Base-by-base conservation (phyloP, 2,888 invertebrate genomes). In the Galeopsomyia nigrocyanea region DNA sequence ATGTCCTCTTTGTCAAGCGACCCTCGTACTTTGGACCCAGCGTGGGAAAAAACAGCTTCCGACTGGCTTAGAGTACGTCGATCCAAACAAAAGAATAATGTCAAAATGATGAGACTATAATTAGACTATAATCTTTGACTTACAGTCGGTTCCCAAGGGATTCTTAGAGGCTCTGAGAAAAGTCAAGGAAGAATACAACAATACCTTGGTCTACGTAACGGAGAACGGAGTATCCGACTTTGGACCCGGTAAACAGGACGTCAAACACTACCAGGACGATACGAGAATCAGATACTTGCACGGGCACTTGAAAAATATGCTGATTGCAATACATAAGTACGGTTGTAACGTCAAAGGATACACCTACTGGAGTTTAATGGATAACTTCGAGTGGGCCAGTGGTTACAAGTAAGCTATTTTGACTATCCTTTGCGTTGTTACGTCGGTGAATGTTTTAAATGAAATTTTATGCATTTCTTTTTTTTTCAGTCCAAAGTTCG, bases 401-500 rank as follows among this genome's bases (percentile, higher is more conserved):
- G 31, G 31, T 31, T 31, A 31, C 31, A 57, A 26, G 19, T 62
- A 66, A n/a, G 31, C n/a, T n/a, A n/a, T n/a, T n/a, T n/a, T n/a
- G n/a, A n/a, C n/a, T n/a, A n/a, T 46, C 14, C 14, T 1, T 10
- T 47, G 17, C 50, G 47, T 31, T 31, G 3, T 31, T 31, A 31
- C n/a, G n/a, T n/a, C n/a, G n/a, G 7, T 31, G 7, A 31, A 31
- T 31, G 31, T 7, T 3, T 5, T 31, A 31, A 31, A 31, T 7
- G 31, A 31, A 7, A 31, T 7, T 31, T 31, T 31, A 31, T 31
- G 7, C 7, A 31, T 31, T 3, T 31, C 7, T 3, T 31, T 31
- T 31, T 31, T 67, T 89, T 89, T 68, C 83, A 92, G 92, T 14
- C 88, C 89, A 75, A 90, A 89, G 82, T 94, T 92, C 83, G 94